Evolutionary conservation across 1,140 invertebrate genomes (phyloP).

Genomic region (Cotesia chilonis): DNA sequence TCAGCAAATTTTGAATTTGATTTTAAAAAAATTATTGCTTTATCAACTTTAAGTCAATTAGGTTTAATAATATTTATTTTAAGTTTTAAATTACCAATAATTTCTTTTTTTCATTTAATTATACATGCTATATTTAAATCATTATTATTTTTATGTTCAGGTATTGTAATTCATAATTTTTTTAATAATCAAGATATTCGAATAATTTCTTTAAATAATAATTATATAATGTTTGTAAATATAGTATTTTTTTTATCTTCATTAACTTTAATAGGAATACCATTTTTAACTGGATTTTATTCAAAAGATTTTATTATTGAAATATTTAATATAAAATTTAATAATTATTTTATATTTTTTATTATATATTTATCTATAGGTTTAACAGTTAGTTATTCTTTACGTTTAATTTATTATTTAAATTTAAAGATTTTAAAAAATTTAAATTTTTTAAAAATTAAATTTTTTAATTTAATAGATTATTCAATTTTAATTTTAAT

Average conservation of each 20-base stretch:
- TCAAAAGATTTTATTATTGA: slow-evolving; percentile 74
- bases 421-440: no score
- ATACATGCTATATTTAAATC: slow-evolving; percentile 73
- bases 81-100: slow-evolving; percentile 58
- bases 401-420: no score
- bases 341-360: slow-evolving; percentile 66
- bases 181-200: slow-evolving; percentile 73
- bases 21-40: slow-evolving; percentile 77
- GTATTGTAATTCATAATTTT: slow-evolving; percentile 71
- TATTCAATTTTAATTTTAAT: no score
- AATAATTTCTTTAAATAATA: slow-evolving; percentile 61
- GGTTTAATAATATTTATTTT: slow-evolving; percentile 73
- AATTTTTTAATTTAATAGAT: no score
- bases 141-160: slow-evolving; percentile 71
- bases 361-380: slow-evolving; percentile 37
- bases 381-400: no score
- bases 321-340: slow-evolving; percentile 59
- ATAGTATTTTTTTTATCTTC: slow-evolving; percentile 65
- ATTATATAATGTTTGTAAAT: slow-evolving; percentile 60
- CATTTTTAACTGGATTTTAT: slow-evolving; percentile 73
- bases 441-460: no score
- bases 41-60: slow-evolving; percentile 76
- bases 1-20: slow-evolving; percentile 71
- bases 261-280: slow-evolving; percentile 67
- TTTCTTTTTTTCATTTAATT: slow-evolving; percentile 73